Conservation (phyloP, 2,888 invertebrate species). For the Hirtodrosophila histrioides region DNA sequence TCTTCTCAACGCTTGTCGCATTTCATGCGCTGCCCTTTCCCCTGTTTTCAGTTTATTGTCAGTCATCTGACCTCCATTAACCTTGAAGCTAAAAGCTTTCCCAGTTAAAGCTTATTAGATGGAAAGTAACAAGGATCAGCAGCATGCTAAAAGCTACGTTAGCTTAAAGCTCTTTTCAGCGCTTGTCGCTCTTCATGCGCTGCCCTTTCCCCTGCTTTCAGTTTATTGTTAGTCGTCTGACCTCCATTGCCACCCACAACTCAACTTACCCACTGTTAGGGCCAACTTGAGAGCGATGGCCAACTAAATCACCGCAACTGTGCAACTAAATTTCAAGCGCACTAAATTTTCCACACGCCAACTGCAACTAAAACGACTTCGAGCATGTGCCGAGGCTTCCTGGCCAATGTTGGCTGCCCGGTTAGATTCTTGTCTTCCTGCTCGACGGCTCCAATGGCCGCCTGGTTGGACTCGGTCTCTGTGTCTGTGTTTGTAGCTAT, state of each 20-base stretch:
- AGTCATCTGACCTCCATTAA: conserved; percentile 37
- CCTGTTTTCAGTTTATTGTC: conserved; percentile 32
- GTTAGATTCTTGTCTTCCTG: conserved; percentile 54
- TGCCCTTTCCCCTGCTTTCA: background rate
- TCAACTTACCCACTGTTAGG: conserved; percentile 17
- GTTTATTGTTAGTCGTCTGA: conserved; percentile 41
- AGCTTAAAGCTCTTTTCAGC: conserved; percentile 6
- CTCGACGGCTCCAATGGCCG: conserved; percentile 7
- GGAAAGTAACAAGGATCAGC: no score
- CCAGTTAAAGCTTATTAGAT: background rate
- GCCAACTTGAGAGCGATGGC: conserved; percentile 39
- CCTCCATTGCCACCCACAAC: conserved; percentile 34
- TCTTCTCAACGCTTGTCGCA: conserved; percentile 2
- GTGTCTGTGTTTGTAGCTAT: conserved; percentile 8
- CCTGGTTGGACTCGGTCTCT: background rate
- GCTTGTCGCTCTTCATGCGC: conserved; percentile 3
- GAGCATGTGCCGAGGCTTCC: conserved; percentile 35
- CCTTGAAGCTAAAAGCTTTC: background rate
- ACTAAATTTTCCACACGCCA: conserved; percentile 72
- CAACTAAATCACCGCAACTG: conserved; percentile 72
- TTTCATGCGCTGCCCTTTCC: background rate
- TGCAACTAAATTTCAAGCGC: conserved; percentile 77
- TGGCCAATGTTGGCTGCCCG: conserved; percentile 41
- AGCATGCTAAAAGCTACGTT: background rate
- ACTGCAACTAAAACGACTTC: conserved; percentile 47